Evolutionary conservation across 2,113 vertebrate genomes (phyloP).

Genomic region (Steatornis caripensis): DNA sequence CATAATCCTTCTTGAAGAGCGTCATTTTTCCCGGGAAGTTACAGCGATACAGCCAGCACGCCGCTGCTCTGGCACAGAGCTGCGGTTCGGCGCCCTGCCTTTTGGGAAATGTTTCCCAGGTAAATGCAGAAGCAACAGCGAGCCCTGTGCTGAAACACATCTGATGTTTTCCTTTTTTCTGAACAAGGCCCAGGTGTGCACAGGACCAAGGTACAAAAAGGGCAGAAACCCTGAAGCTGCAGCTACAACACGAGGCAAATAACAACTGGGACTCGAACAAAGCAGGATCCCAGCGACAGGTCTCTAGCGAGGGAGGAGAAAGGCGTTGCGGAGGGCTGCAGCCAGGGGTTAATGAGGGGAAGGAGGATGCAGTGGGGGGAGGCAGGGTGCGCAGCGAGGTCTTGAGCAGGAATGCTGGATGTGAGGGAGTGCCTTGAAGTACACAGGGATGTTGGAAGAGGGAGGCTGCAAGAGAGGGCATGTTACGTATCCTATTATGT

Average conservation of each 20-base stretch:
- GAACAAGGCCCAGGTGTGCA: background rate
- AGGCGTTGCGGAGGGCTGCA: background rate
- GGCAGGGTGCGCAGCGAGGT: background rate
- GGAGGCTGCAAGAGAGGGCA: background rate
- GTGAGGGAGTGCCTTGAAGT: background rate
- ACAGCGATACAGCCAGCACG: background rate
- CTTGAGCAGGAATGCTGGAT: background rate
- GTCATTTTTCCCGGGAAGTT: background rate
- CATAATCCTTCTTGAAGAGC: background rate
- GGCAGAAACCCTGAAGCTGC: background rate
- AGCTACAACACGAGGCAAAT: background rate
- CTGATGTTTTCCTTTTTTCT: background rate
- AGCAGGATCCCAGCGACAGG: background rate
- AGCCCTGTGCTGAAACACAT: background rate
- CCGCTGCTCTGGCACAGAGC: background rate
- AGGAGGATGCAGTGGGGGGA: background rate
- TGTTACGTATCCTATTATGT: background rate
- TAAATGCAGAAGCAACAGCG: background rate
- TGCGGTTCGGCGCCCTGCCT: background rate
- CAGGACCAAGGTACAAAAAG: background rate
- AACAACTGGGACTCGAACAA: background rate
- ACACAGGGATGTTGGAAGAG: background rate
- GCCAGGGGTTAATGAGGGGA: background rate
- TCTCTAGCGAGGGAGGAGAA: background rate
- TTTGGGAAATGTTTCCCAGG: background rate